phyloP scores from a whole-genome alignment of 2,113 vertebrate genomes.

The Apeltes quadracus region DNA sequence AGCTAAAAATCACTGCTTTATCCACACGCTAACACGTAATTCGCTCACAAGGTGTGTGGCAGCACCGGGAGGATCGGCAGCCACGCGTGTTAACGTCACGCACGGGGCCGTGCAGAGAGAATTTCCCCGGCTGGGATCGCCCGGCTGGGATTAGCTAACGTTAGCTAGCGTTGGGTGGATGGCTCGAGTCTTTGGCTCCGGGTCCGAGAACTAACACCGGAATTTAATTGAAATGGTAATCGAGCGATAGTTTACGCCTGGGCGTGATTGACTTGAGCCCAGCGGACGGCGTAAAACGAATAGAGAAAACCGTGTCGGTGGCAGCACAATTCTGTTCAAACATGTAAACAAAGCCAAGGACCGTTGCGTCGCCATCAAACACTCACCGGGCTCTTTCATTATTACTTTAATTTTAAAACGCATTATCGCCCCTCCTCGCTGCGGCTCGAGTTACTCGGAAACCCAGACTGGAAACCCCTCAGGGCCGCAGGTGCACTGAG shows the following conservation, averaged over 20 bases:
- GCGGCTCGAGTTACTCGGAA: background rate
- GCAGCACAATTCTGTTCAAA: background rate
- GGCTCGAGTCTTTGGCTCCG: slow-evolving; percentile 3
- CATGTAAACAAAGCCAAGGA: slow-evolving; percentile 32
- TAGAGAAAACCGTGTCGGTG: background rate
- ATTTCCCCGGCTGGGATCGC: slow-evolving; percentile 34
- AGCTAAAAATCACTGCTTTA: slow-evolving; percentile 20
- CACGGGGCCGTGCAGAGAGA: background rate
- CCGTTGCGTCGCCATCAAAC: background rate
- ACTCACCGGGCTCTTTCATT: background rate
- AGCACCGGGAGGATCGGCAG: background rate
- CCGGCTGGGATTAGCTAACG: slow-evolving; percentile 47
- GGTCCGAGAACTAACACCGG: background rate
- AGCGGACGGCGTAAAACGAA: too few species aligned
- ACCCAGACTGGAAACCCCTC: slow-evolving; percentile 20
- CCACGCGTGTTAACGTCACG: background rate
- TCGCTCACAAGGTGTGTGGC: background rate
- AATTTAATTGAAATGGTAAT: background rate
- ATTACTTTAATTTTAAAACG: background rate
- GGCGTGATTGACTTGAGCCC: background rate
- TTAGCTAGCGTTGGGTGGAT: slow-evolving; percentile 11
- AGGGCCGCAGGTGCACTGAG: background rate
- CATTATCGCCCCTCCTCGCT: background rate
- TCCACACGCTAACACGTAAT: background rate
- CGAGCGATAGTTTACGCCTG: background rate